phyloP scores from a whole-genome alignment of 2,888 invertebrate genomes.

The Hoplodrina blanda region DNA sequence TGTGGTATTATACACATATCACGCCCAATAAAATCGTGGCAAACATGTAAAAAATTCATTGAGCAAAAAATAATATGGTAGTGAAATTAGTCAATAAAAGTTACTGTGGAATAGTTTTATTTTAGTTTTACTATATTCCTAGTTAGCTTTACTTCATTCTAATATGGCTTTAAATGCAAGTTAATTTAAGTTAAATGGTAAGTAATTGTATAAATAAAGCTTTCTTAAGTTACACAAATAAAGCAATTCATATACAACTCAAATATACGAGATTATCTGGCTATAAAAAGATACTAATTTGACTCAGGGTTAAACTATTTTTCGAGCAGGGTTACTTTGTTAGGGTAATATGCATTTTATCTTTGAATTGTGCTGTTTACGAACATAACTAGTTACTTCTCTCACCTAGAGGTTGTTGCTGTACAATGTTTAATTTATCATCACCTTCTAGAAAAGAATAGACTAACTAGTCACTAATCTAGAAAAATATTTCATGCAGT shows the following conservation, averaged over 20 bases:
- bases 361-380: slow-evolving; percentile 17
- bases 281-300: slow-evolving; percentile 22
- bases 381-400: slow-evolving; percentile 48
- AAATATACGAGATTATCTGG: slow-evolving; percentile 1
- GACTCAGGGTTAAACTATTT: slow-evolving; percentile 29
- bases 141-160: background rate
- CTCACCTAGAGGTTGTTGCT: slow-evolving; percentile 5
- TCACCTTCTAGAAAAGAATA: background rate
- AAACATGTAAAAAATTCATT: background rate
- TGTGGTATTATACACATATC: background rate
- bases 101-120: background rate
- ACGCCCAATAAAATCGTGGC: background rate
- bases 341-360: slow-evolving; percentile 37
- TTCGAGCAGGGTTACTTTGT: slow-evolving; percentile 32
- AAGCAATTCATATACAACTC: slow-evolving; percentile 16
- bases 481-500: background rate
- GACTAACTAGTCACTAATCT: too few species aligned
- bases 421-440: slow-evolving; percentile 2
- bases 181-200: background rate
- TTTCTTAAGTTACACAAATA: background rate
- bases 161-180: background rate
- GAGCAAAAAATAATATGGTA: background rate
- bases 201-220: slow-evolving; percentile 2
- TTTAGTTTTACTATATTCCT: background rate
- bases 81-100: background rate